Conservation (phyloP, 2,113 vertebrate species). For the Platysternon megacephalum region DNA sequence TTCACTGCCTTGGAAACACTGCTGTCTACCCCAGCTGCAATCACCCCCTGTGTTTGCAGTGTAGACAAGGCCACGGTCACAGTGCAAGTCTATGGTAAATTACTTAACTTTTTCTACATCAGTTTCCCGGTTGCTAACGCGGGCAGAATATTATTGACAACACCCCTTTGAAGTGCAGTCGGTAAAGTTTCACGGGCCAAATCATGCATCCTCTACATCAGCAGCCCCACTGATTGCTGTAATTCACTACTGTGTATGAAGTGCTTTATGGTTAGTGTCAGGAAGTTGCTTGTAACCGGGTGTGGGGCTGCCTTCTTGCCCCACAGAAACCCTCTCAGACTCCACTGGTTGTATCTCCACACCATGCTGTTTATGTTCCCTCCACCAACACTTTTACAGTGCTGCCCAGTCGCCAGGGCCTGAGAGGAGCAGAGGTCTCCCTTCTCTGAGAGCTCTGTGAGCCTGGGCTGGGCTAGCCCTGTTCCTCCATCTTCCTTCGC, state of each 20-base stretch:
- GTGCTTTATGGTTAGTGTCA: neutral
- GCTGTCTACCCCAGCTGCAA: neutral
- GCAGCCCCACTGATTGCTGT: neutral
- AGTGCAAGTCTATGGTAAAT: neutral
- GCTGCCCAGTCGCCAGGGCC: no score
- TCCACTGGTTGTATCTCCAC: no score
- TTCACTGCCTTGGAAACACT: neutral
- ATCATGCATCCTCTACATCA: neutral
- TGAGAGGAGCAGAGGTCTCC: no score
- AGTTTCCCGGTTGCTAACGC: constrained; percentile 2
- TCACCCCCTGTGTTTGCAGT: neutral
- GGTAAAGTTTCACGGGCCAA: neutral
- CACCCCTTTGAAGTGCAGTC: neutral
- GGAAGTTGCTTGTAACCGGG: neutral
- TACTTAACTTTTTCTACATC: neutral
- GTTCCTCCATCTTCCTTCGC: no score
- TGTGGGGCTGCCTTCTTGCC: no score
- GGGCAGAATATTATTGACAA: neutral
- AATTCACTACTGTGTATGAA: neutral
- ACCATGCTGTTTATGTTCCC: neutral
- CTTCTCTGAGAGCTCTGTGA: no score
- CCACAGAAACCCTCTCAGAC: no score
- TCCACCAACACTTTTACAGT: no score
- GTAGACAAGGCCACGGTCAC: neutral
- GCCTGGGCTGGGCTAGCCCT: no score